These are phyloP conservation scores for Oikopleura dioica DNA, from an alignment of 23 tunicate species.

Conservation along the genomic window DNA sequence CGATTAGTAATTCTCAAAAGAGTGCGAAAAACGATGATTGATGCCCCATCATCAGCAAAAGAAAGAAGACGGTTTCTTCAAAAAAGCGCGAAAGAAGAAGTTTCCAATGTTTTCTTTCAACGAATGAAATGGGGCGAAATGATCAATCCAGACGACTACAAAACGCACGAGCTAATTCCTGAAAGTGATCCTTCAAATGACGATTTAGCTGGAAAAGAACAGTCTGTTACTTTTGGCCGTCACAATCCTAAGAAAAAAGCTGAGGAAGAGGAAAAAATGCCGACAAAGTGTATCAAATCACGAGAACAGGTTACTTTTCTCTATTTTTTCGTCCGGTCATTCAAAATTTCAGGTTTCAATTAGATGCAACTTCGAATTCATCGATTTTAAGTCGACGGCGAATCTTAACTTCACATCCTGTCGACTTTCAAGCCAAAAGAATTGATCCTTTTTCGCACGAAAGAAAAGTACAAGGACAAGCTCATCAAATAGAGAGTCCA, in stretches of 20 bases:
- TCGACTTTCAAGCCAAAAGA: slow-evolving; percentile 61
- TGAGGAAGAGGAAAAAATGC: slow-evolving; percentile 41
- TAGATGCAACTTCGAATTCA: slow-evolving; percentile 52
- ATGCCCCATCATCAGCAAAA: slow-evolving; percentile 14
- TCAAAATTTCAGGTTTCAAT: no score
- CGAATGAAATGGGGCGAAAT: slow-evolving; percentile 87
- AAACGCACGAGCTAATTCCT: slow-evolving; percentile 19
- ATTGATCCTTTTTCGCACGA: slow-evolving; percentile 41
- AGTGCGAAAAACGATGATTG: no score
- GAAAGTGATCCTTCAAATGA: slow-evolving; percentile 25
- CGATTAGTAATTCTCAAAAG: no score
- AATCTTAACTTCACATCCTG: slow-evolving; percentile 59
- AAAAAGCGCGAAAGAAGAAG: slow-evolving; percentile 60
- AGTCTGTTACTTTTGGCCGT: no score
- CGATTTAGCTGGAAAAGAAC: neutral
- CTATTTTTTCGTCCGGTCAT: no score
- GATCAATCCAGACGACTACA: slow-evolving; percentile 58
- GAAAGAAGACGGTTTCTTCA: slow-evolving; percentile 47
- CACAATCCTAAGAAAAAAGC: no score
- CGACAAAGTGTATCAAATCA: slow-evolving; percentile 56
- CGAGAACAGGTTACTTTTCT: no score
- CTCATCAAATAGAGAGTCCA: slow-evolving; percentile 21
- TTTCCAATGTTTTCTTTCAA: slow-evolving; percentile 54
- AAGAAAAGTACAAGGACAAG: slow-evolving; percentile 18
- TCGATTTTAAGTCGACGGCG: slow-evolving; percentile 82